phyloP scores from a whole-genome alignment of 2,797 vertebrate genomes.

The Intellagama lesueurii region DNA sequence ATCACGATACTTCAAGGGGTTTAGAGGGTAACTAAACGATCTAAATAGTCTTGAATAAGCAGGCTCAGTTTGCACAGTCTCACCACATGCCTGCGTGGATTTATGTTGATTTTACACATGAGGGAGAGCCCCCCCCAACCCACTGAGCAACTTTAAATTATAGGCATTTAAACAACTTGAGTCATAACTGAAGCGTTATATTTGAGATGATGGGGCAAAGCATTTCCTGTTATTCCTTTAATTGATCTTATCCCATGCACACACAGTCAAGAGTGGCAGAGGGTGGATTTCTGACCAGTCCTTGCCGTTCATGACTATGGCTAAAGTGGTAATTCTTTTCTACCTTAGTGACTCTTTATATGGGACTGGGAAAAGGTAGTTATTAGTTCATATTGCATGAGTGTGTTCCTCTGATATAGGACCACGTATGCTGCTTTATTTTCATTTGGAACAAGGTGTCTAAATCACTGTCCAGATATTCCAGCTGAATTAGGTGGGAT shows the following conservation, averaged over 20 bases:
- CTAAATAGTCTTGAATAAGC: not conserved
- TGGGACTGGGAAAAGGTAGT: not conserved
- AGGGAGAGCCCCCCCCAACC: not conserved
- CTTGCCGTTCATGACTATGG: not conserved
- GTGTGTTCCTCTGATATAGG: not conserved
- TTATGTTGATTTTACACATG: not conserved
- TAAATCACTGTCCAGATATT: not conserved
- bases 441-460: not conserved
- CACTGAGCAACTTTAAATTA: not conserved
- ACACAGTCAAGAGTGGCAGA: not conserved
- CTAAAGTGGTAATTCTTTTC: not conserved
- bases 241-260: not conserved
- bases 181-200: not conserved
- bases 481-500: not conserved
- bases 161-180: not conserved
- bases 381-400: not conserved
- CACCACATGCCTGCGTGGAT: not conserved
- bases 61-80: not conserved
- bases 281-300: not conserved
- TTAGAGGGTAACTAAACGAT: not conserved
- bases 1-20: not conserved
- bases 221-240: not conserved
- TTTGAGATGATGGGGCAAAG: not conserved
- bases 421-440: not conserved
- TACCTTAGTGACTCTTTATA: not conserved